A percentile compares a stretch with the other conserved stretches of the same genome.
These are phyloP conservation scores for Lepidotrigona ventralis DNA, from an alignment of 1,140 invertebrate genomes.

Conservation along the genomic window DNA sequence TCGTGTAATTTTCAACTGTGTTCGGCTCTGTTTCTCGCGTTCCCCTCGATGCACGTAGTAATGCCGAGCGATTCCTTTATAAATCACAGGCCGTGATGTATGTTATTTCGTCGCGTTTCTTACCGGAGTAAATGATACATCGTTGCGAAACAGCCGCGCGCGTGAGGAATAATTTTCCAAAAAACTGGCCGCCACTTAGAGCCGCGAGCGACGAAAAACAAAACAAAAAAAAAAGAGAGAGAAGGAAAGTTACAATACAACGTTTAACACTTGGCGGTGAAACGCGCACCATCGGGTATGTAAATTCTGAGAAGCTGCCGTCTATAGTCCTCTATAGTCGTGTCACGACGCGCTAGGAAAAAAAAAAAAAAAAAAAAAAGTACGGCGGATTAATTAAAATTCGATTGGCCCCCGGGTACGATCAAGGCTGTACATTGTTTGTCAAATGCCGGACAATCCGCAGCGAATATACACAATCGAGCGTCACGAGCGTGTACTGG, in stretches of 20 bases:
- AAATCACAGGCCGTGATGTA: neutral
- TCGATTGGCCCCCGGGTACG: neutral
- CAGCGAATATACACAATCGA: neutral
- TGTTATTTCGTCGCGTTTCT: constrained; percentile 15
- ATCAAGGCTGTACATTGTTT: neutral
- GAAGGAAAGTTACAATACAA: neutral
- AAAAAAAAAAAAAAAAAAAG: too few relatives aligned
- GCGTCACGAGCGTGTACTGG: neutral
- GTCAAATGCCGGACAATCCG: neutral
- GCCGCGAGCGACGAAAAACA: neutral
- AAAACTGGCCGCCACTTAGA: neutral
- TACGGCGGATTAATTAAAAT: neutral
- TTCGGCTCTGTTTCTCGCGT: neutral
- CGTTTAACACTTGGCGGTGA: neutral
- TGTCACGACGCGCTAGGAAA: neutral
- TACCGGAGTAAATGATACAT: constrained; percentile 19
- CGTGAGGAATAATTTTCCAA: neutral
- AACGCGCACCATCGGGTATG: neutral
- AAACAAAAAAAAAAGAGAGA: neutral
- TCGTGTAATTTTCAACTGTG: neutral
- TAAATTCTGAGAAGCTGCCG: neutral
- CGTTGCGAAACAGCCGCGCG: neutral
- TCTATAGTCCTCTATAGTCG: neutral
- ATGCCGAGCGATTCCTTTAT: too few relatives aligned
- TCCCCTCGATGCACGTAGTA: too few relatives aligned